A percentile compares a stretch with the other conserved stretches of the same genome.
These are phyloP conservation scores for Drosophila pseudoananassae DNA, from an alignment of 1,140 invertebrate species.

Conservation along the genomic window DNA sequence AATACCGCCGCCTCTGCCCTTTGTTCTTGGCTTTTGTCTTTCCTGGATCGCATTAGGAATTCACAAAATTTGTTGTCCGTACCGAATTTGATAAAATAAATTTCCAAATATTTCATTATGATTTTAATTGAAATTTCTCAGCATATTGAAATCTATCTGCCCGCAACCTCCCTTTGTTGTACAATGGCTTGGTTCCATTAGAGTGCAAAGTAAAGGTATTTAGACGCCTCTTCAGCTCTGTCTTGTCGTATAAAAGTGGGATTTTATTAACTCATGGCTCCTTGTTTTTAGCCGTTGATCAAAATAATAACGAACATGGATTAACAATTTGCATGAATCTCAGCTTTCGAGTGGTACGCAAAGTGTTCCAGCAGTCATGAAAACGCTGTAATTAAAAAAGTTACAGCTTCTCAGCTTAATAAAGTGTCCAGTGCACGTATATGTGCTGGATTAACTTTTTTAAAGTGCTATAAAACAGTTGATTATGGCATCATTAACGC, in stretches of 20 bases:
- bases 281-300: not conserved
- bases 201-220: not conserved
- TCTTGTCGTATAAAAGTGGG: not conserved
- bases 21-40: slow-evolving; percentile 54
- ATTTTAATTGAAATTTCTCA: slow-evolving; percentile 79
- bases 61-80: slow-evolving; percentile 64
- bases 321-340: slow-evolving; percentile 25
- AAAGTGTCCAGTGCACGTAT: slow-evolving; percentile 26
- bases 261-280: not conserved
- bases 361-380: not conserved
- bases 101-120: slow-evolving; percentile 79
- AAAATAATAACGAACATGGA: slow-evolving; percentile 31
- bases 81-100: slow-evolving; percentile 71
- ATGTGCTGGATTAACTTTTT: slow-evolving; percentile 62
- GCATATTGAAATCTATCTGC: not conserved
- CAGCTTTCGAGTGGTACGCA: slow-evolving; percentile 6
- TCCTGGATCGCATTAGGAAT: slow-evolving; percentile 53
- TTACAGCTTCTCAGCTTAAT: slow-evolving; percentile 38
- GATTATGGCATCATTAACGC: slow-evolving; percentile 78
- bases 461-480: slow-evolving; percentile 78
- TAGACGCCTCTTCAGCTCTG: not conserved
- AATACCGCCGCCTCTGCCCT: slow-evolving; percentile 23
- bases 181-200: not conserved
- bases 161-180: not conserved
- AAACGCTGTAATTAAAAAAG: slow-evolving; percentile 69